These are phyloP conservation scores for Lophius piscatorius DNA, from an alignment of 2,113 vertebrate species.

Conservation along the genomic window DNA sequence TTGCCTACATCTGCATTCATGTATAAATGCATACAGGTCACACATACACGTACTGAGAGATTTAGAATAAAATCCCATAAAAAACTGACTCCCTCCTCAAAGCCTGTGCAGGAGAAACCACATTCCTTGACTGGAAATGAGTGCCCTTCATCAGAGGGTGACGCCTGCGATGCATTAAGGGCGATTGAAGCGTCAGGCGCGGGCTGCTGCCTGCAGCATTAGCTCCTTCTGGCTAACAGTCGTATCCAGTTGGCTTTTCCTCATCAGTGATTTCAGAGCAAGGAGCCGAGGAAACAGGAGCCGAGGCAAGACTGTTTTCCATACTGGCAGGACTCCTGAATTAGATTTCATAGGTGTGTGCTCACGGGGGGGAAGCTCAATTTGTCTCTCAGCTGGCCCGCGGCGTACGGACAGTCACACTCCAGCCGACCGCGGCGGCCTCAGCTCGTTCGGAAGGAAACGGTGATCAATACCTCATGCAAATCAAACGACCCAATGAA, in stretches of 20 bases:
- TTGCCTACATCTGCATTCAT: neutral
- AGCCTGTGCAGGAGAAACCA: slow-evolving; percentile 13
- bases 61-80: neutral
- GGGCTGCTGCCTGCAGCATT: slow-evolving; percentile 50
- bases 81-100: slow-evolving; percentile 3
- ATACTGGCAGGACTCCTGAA: slow-evolving; percentile 58
- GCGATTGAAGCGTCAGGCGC: slow-evolving; percentile 60
- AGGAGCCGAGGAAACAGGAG: slow-evolving; percentile 53
- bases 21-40: neutral
- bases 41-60: neutral
- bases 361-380: slow-evolving; percentile 51
- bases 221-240: slow-evolving; percentile 51
- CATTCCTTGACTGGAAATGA: slow-evolving; percentile 41
- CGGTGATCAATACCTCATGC: slow-evolving; percentile 40
- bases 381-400: slow-evolving; percentile 44
- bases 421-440: slow-evolving; percentile 26
- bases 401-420: slow-evolving; percentile 13
- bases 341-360: slow-evolving; percentile 66
- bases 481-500: slow-evolving; percentile 44
- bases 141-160: slow-evolving; percentile 33
- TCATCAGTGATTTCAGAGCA: slow-evolving; percentile 60
- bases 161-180: slow-evolving; percentile 51
- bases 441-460: slow-evolving; percentile 24
- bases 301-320: slow-evolving; percentile 57
- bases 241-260: slow-evolving; percentile 58